Base-by-base conservation (phyloP, 1,140 invertebrate genomes). In the Subanguina moxae region DNA sequence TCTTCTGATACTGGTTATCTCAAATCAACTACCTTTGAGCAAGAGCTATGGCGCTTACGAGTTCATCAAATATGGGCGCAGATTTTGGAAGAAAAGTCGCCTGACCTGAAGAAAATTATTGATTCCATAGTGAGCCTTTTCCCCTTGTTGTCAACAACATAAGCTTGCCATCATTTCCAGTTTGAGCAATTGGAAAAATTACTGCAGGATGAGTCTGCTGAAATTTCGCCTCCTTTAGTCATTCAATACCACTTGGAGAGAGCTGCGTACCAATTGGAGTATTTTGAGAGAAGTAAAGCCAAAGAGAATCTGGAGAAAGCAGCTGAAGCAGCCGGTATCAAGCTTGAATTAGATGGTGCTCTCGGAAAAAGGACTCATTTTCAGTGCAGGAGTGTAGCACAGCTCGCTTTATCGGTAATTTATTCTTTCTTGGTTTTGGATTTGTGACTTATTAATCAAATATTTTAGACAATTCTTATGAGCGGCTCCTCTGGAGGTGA, bases 291-390 rank as follows among this genome's bases (percentile, higher is more conserved):
- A 30, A 32, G 23, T 13, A 17, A 42, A 19, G 58, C 68, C 43
- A 62, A 43, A 19, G 23, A 58, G 15, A 30, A 15, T 23, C 30
- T 71, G 45, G 27, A 71, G n/a, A 42, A 62, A 28, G 68, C 68
- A 13, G 43, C 19, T 19, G 38, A 48, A 62, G 9, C 67, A 13
- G 52, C 59, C 42, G 64, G 68, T 5, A 58, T 71, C 19, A 56
- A 67, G 15, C 23, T 71, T 7, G 17, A 71, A 30, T 32, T 71
- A 21, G 38, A 30, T 42, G 64, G 68, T 15, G 68, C 66, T 11
- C 32, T 71, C 3, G 68, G 68, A 17, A 46, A 57, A 59, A 57
- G 67, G 42, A 70, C 67, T 19, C 68, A 45, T 27, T 70, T 62
- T 70, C 66, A 70, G 30, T 11, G 15, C 0, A 70, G 61, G 43